Evolutionary conservation across 2,888 invertebrate species (phyloP), one percentile per base, ranked within the genome.

Genomic region (Serrognathus titanus): DNA sequence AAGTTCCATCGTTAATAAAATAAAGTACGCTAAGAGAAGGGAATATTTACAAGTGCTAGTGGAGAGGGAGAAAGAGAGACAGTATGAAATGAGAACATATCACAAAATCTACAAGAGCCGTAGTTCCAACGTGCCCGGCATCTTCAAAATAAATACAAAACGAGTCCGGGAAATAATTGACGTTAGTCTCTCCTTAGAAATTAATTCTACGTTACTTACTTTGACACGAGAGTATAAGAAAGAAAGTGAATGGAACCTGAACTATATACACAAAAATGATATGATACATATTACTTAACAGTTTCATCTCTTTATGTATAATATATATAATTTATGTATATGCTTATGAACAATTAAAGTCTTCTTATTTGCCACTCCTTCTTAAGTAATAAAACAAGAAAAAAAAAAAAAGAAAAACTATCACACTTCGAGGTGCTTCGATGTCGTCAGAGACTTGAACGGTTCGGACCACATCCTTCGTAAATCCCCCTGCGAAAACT

Each of bases 391-490:
- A 31, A 31, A 31, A 31, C 24, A 7, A 31, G 24, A 31, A 31
- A 2, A 6, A 31, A 31, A 31, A 5, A 31, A 31, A 31, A n/a
- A n/a, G n/a, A n/a, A 53, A 48, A 53, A 53, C 53, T 75, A 76
- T 87, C 86, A 89, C 84, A 90, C 89, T 80, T 89, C 89, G 80
- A 89, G 82, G 79, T 89, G 88, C 79, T 92, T 94, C 67, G 91
- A 86, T 72, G 86, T 84, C 72, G 85, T 85, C 70, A 91, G 88
- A 67, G 89, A 83, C 80, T 92, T 92, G 80, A 95, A 95, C 64
- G 94, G 94, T 79, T 95, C 97, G 73, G 93, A 94, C 97, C 97
- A 97, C 97, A 97, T 97, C 71, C 96, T 85, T 75, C 95, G 83
- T 70, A 97, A 83, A 82, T 97, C 97, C 64, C 97, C 97, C 96